phyloP scores from a whole-genome alignment of 1,140 invertebrate species.

The Euura lappo region DNA sequence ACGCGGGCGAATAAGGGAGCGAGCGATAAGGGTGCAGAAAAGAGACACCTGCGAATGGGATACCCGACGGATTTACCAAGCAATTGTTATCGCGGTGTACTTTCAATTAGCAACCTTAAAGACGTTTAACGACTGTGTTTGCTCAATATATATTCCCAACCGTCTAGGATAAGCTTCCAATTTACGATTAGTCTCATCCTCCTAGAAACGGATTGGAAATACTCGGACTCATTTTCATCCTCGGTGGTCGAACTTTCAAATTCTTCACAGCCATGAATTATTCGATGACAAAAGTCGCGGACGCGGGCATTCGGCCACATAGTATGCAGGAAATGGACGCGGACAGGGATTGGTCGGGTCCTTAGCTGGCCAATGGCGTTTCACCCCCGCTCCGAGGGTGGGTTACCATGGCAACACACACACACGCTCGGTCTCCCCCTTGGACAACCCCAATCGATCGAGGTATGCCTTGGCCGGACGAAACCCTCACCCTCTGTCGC shows the following conservation, averaged over 20 bases:
- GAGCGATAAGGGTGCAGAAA: neutral
- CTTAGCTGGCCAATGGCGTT: slow-evolving; percentile 58
- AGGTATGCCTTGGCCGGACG: slow-evolving; percentile 61
- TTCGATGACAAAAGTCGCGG: neutral
- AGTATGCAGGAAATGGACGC: slow-evolving; percentile 42
- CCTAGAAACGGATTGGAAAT: neutral
- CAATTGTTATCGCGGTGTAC: neutral
- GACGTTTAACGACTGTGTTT: neutral
- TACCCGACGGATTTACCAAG: neutral
- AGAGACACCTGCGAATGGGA: neutral
- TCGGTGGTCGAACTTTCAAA: too few relatives aligned
- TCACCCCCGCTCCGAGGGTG: slow-evolving; percentile 56
- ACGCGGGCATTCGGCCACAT: neutral
- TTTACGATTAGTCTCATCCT: neutral
- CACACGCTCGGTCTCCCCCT: slow-evolving; percentile 45
- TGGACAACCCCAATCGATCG: slow-evolving; percentile 63
- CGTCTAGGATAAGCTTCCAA: too few relatives aligned
- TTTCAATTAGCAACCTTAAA: slow-evolving; percentile 1
- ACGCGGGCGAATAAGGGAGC: neutral
- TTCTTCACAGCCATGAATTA: too few relatives aligned
- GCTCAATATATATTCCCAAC: neutral
- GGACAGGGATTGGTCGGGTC: slow-evolving; percentile 50
- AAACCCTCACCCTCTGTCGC: slow-evolving; percentile 49
- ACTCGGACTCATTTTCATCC: neutral
- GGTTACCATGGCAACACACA: slow-evolving; percentile 53